Base-by-base conservation (phyloP, 2,888 invertebrate species). In the Aphidoletes aphidimyza region DNA sequence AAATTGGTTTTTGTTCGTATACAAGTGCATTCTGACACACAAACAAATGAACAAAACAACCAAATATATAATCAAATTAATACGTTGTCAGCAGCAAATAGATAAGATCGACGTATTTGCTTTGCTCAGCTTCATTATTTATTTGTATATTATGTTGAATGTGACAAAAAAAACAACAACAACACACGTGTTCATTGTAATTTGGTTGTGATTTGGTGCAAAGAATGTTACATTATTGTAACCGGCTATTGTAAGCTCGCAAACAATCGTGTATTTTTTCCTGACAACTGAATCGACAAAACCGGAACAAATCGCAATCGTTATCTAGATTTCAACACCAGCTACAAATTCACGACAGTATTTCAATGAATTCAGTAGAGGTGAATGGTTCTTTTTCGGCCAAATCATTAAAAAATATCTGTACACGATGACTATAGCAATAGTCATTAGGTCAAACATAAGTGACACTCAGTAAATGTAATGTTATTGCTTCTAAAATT, bases 181-280 rank as follows among this genome's bases (percentile, higher is more conserved):
- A 8, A 54, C 22, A 22, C 54, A 22, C 22, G 11, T 19, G 17
- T 47, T 47, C 9, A 54, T 54, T 54, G 54, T 54, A 69, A 69
- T 69, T 34, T 69, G 69, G 69, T 30, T 30, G 69, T 69, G 69
- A 69, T 69, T 69, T 69, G 69, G 19, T 30, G 2, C 69, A 69
- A 69, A 69, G 69, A 69, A 69, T 14, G 30, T 14, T 69, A 6
- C 3, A 19, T 17, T 47, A 17, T 47, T n/a, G n/a, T n/a, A n/a
- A n/a, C n/a, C n/a, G n/a, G n/a, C n/a, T n/a, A n/a, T n/a, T n/a
- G n/a, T n/a, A n/a, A 14, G 14, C 14, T 42, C 42, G 42, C 42
- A 14, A 42, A 42, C 42, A 42, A 54, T 54, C 19, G 54, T 47
- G 47, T 47, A 22, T 54, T 54, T n/a, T n/a, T n/a, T 54, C 22